These are phyloP conservation scores for Erebia ligea DNA, from an alignment of 2,888 invertebrate genomes.

Conservation along the genomic window DNA sequence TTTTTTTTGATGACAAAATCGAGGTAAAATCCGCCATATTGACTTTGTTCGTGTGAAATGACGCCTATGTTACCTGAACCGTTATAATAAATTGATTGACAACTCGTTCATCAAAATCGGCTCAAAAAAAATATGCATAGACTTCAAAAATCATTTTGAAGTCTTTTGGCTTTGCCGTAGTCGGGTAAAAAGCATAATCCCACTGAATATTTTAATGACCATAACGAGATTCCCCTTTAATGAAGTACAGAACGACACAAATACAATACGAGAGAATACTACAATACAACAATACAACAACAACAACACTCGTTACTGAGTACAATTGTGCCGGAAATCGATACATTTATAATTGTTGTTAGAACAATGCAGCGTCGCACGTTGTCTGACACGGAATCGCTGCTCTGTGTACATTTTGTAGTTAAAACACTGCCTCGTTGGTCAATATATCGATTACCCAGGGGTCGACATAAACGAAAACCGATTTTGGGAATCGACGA, in stretches of 20 bases:
- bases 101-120: no score
- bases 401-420: neutral
- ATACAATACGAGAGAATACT: slow-evolving; percentile 7
- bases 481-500: no score
- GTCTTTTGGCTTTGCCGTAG: no score
- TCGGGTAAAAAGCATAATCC: neutral
- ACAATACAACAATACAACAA: slow-evolving; percentile 8
- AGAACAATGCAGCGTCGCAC: slow-evolving; percentile 26
- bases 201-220: neutral
- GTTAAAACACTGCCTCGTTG: neutral
- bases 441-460: no score
- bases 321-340: slow-evolving; percentile 30
- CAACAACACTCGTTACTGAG: slow-evolving; percentile 26
- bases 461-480: no score
- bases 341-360: slow-evolving; percentile 35
- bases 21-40: no score
- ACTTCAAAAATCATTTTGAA: no score
- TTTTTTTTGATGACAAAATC: no score
- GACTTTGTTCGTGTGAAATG: no score
- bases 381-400: neutral
- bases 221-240: slow-evolving; percentile 9
- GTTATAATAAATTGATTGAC: no score
- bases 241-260: slow-evolving; percentile 22
- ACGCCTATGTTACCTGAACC: no score
- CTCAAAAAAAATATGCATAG: no score